A percentile compares a stretch with the other conserved stretches of the same genome.
These are phyloP conservation scores for Lithophane leautieri DNA, from an alignment of 2,888 invertebrate genomes.

Conservation along the genomic window DNA sequence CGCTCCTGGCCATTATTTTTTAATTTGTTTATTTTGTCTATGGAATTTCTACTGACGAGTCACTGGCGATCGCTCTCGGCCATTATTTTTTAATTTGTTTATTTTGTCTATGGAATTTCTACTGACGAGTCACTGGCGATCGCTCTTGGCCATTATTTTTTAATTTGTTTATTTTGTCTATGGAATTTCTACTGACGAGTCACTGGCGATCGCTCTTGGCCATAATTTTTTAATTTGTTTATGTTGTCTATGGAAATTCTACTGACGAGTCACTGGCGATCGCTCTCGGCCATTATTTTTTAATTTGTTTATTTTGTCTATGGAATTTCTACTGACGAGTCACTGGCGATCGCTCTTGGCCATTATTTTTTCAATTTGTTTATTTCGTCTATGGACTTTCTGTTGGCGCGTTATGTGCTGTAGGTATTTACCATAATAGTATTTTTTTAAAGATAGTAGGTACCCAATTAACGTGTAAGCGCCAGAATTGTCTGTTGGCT, in stretches of 20 bases:
- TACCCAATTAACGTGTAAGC: background rate
- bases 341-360: constrained; percentile 15
- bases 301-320: too few relatives aligned
- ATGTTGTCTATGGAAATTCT: too few relatives aligned
- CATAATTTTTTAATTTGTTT: constrained; percentile 30
- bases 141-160: constrained; percentile 17
- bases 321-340: constrained; percentile 64
- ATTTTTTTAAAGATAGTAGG: background rate
- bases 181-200: constrained; percentile 64
- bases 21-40: too few relatives aligned
- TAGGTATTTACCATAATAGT: background rate
- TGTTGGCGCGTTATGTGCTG: background rate
- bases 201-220: constrained; percentile 15
- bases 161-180: too few relatives aligned
- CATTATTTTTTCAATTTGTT: constrained; percentile 28
- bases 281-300: constrained; percentile 17
- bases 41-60: constrained; percentile 64
- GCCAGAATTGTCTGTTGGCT: background rate
- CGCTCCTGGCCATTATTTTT: constrained; percentile 17
- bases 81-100: constrained; percentile 28
- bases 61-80: constrained; percentile 15
- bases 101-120: too few relatives aligned
- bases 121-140: constrained; percentile 50
- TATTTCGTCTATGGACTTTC: constrained; percentile 16
- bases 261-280: constrained; percentile 50